Base-by-base conservation (phyloP, 2,113 vertebrate genomes). In the Sinocyclocheilus maitianheensis region DNA sequence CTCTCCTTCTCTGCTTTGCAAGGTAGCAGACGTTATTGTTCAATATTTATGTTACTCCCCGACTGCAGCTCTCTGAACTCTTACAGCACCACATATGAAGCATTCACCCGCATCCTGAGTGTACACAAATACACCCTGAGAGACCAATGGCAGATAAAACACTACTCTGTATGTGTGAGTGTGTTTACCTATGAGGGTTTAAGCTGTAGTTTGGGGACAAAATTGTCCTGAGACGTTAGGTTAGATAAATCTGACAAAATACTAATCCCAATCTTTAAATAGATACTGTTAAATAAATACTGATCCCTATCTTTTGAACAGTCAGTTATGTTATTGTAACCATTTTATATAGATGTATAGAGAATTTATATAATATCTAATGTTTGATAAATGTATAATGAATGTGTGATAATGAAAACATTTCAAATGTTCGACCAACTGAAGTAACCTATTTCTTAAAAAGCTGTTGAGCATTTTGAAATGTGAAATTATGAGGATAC, bases 31-130 rank as follows among this genome's bases (percentile, higher is more conserved):
- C 60, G 9, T 16, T 30, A 46, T 63, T 26, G 58, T 67, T 81
- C 24, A 48, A 81, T 81, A 81, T 81, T 81, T 24, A 80, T 63
- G 34, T n/a, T 80, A 80, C 43, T 63, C 34, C 34, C 58, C 7
- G 58, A 24, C 58, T 63, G 12, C 58, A 34, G 77, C 77, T 58
- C 26, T 76, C n/a, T 37, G 5, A 37, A 18, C 14, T 55, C 53
- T 55, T 55, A 18, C 53, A 55, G 53, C 14, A 5, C 72, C 12
- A 62, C 55, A 37, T n/a, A 43, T 80, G 58, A 43, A 80, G 18
- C 55, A 8, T 60, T 79, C 55, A 18, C 26, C 3, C 2, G 4
- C 2, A 22, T 77, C 48, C 13, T 9, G 24, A 53, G 75, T 77
- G 7, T 11, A 20, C 48, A 20, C n/a, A 37, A 37, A 58, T 3